Evolutionary conservation across 1,140 invertebrate species (phyloP).

Genomic region (Formica selysi): DNA sequence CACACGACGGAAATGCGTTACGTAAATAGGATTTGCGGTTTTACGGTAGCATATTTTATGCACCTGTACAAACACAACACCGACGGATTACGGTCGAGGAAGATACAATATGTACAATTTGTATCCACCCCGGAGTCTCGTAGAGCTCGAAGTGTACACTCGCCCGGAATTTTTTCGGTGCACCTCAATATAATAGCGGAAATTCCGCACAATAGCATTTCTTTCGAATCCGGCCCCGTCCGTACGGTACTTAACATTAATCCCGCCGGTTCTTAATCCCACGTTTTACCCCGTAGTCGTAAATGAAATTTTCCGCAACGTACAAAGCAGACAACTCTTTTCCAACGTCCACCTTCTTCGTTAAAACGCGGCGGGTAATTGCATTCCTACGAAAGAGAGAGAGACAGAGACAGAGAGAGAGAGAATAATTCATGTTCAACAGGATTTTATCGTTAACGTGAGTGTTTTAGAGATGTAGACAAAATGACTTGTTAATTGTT

Average conservation of each 20-base stretch:
- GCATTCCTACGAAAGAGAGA: conserved; percentile 22
- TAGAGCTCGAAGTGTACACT: not conserved
- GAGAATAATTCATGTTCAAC: conserved; percentile 36
- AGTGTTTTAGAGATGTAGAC: conserved; percentile 16
- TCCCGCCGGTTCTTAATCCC: conserved; percentile 53
- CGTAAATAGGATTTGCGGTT: conserved; percentile 64
- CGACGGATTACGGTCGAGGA: conserved; percentile 42
- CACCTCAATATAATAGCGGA: not conserved
- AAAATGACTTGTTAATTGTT: conserved; percentile 48
- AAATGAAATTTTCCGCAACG: conserved; percentile 50
- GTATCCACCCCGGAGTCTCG: conserved; percentile 5
- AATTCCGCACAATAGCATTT: conserved; percentile 38
- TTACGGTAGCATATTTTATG: conserved; percentile 62
- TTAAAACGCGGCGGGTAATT: conserved; percentile 42
- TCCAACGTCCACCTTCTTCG: conserved; percentile 18
- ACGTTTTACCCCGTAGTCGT: conserved; percentile 19
- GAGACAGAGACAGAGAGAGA: not conserved
- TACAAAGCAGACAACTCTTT: conserved; percentile 34
- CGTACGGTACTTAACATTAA: conserved; percentile 57
- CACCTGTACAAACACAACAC: conserved; percentile 43
- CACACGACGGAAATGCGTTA: conserved; percentile 56
- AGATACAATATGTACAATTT: conserved; percentile 58
- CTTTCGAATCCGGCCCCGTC: conserved; percentile 33
- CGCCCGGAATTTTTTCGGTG: conserved; percentile 46
- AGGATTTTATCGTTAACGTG: conserved; percentile 25